phyloP scores from a whole-genome alignment of 2,113 vertebrate species.

The Apodemus sylvaticus region DNA sequence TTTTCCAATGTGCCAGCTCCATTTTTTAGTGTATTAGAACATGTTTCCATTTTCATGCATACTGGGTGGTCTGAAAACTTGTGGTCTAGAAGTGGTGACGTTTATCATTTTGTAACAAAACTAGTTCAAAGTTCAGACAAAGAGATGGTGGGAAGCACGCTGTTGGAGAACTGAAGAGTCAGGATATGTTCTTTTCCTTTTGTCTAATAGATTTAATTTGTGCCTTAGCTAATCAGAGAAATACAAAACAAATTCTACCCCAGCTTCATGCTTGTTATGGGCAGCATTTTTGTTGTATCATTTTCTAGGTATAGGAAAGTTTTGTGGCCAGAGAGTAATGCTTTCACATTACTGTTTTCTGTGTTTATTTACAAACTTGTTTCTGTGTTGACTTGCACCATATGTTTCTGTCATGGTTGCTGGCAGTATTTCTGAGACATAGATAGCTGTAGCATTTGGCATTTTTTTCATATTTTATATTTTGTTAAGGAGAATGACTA shows the following conservation, averaged over 20 bases:
- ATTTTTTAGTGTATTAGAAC: background rate
- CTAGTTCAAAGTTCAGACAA: background rate
- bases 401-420: background rate
- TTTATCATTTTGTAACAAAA: background rate
- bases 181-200: background rate
- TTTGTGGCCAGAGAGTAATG: background rate
- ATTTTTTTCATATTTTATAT: conserved; percentile 49
- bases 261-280: background rate
- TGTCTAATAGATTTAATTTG: background rate
- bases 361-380: background rate
- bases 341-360: background rate
- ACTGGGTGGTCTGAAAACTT: background rate
- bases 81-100: background rate
- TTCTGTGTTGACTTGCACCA: background rate
- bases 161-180: background rate
- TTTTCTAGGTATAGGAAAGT: background rate
- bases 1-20: background rate
- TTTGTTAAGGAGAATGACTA: conserved; percentile 17
- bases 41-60: background rate
- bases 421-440: conserved; percentile 26
- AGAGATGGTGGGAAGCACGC: background rate
- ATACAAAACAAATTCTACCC: background rate
- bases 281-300: background rate
- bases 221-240: background rate
- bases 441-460: background rate